Evolutionary conservation across 2,797 vertebrate species (phyloP), one percentile per base, ranked within the genome.

Genomic region (Spatula clypeata): DNA sequence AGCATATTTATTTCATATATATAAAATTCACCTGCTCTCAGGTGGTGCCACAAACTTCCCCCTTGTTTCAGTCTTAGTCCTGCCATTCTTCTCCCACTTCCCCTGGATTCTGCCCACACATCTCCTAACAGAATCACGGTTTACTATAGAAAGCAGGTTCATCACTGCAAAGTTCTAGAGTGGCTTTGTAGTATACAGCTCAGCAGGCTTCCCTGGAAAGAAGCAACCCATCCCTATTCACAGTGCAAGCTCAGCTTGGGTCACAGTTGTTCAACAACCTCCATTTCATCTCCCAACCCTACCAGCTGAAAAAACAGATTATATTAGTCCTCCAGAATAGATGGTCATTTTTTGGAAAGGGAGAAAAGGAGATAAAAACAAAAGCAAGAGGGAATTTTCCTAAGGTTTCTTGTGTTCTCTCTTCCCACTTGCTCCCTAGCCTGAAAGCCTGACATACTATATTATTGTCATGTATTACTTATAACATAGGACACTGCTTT

Each of bases 201-300:
- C 17, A 67, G 3, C 0, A 0, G 1, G 17, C 19, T 40, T 51
- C 21, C 51, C 29, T 64, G n/a, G 26, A 83, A 76, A 57, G 71
- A 79, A 79, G 40, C 86, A 80, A 84, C 7, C 8, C 26, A 80
- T 6, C 9, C 31, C 27, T 38, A n/a, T 29, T 34, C 26, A 58
- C 32, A 44, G 26, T 12, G 20, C 29, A 90, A 77, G 20, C n/a
- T 76, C 55, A 83, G 29, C 12, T 51, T 60, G 12, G 36, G n/a
- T 88, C 51, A 44, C 18, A 42, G 31, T 24, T 88, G 53, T n/a
- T 86, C 1, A 3, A 80, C n/a, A 80, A 64, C 20, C 15, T 77
- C 29, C 11, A 32, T 38, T 86, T 92, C 55, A 73, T 45, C 18
- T 74, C 20, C 11, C n/a, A 66, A 5, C 4, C 3, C 40, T 26